phyloP scores from a whole-genome alignment of 2,888 invertebrate species.

The Parnassius mnemosyne region DNA sequence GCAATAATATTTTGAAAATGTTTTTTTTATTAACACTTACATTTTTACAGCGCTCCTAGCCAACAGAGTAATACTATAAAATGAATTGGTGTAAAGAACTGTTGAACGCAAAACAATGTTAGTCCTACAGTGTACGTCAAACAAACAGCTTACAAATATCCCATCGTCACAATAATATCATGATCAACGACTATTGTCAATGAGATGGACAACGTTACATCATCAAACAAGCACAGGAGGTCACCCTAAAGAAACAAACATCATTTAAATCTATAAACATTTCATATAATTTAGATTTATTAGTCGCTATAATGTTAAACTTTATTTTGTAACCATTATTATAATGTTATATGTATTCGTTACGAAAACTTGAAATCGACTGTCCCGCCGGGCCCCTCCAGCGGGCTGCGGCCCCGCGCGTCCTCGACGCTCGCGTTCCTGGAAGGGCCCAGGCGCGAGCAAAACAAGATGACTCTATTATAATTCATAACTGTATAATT shows the following conservation, averaged over 20 bases:
- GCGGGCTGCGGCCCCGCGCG: conserved; percentile 16
- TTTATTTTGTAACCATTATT: conserved; percentile 80
- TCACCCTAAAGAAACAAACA: conserved; percentile 76
- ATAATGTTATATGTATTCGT: conserved; percentile 80
- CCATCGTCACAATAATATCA: conserved; percentile 64
- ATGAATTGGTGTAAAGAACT: conserved; percentile 77
- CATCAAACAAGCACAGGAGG: conserved; percentile 73
- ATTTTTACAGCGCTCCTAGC: conserved; percentile 81
- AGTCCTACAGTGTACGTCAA: conserved; percentile 76
- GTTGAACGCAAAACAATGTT: conserved; percentile 78
- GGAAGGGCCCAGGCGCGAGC: conserved; percentile 55
- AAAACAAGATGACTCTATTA: conserved; percentile 73
- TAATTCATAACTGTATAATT: conserved; percentile 81
- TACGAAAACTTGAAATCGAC: conserved; percentile 69
- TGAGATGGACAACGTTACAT: conserved; percentile 58
- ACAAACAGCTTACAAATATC: conserved; percentile 70
- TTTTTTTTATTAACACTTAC: conserved; percentile 82
- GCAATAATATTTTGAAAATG: conserved; percentile 78
- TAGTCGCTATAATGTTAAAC: conserved; percentile 80
- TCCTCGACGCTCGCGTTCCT: conserved; percentile 26
- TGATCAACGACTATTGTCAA: conserved; percentile 68
- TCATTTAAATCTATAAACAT: conserved; percentile 80
- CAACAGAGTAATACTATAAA: conserved; percentile 81
- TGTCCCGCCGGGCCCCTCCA: conserved; percentile 27
- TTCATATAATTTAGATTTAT: conserved; percentile 81